Evolutionary conservation across 2,797 vertebrate genomes (phyloP), one percentile per base, ranked within the genome.

Genomic region (Myiotriccus ornatus): DNA sequence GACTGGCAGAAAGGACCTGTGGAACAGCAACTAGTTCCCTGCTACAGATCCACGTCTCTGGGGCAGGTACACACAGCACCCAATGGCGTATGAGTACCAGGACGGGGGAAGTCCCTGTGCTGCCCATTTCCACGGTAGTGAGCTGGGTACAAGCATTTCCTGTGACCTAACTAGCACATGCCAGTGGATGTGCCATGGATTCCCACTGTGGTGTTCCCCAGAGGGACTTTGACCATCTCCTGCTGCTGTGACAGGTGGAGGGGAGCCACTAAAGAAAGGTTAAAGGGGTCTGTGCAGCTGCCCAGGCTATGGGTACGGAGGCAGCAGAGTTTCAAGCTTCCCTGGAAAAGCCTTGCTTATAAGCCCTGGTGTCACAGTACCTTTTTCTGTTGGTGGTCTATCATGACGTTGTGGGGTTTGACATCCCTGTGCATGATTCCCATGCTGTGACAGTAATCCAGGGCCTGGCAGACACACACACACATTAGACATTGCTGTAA

Each of bases 391-490:
- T 99, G 99, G 97, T 99, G 99, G 96, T 99, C 99, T 90, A 99
- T 99, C 99, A 99, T 99, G 96, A 99, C 99, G 37, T 99, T 99
- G 98, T 99, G 99, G 97, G 99, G 99, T 96, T 99, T 99, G 90
- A 99, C 99, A 96, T 99, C 99, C 98, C 99, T 99, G 97, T 99
- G 99, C 99, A 99, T 99, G 97, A 99, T 99, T 86, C 99, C 99
- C 99, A 99, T 99, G 98, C 99, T 99, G 98, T 99, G 99, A 97
- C 99, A 99, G 98, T 99, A 99, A 98, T 99, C 99, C 98, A 99
- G 97, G 90, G 99, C 99, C 99, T 99, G 90, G 44, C 62, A 76
- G 91, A 95, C 81, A 98, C 44, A 97, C 25, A 79, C 24, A 73
- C 11, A 90, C 6, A 28, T 94, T 63, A 97, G 87, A 85, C 59